Conservation (phyloP, 64 coral and sea anemone species). For the Pachyseris speciosa region DNA sequence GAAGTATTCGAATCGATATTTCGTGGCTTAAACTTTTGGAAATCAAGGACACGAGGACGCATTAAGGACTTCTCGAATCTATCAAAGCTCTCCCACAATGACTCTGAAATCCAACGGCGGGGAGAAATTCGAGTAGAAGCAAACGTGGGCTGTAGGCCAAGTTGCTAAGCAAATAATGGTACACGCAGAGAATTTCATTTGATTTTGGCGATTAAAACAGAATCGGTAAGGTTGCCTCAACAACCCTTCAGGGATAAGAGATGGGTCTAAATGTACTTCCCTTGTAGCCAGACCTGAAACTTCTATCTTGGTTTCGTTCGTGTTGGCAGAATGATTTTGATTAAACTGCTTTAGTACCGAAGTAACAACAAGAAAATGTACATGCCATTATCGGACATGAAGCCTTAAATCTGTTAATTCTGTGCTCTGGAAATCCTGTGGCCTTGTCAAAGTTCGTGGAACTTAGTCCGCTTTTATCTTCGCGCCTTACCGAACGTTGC, state of each 20-base stretch:
- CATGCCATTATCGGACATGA: not conserved
- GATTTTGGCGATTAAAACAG: not conserved
- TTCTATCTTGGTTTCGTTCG: too few relatives aligned
- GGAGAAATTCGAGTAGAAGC: not conserved
- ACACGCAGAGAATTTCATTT: slow-evolving; percentile 5
- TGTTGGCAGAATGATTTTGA: too few relatives aligned
- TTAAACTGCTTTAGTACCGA: not conserved
- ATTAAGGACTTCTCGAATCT: not conserved
- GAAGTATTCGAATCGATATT: not conserved
- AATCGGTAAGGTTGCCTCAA: slow-evolving; percentile 15
- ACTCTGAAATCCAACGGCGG: not conserved
- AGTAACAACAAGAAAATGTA: not conserved
- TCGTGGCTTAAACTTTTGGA: not conserved
- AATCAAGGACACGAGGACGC: not conserved
- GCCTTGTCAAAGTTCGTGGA: not conserved
- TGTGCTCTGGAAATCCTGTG: not conserved
- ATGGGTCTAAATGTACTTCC: too few relatives aligned
- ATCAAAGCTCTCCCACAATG: not conserved
- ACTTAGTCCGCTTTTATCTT: not conserved
- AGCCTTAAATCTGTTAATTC: not conserved
- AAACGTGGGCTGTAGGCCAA: not conserved
- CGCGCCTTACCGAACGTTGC: not conserved
- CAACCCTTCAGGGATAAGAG: not conserved
- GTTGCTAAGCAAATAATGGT: slow-evolving; percentile 27
- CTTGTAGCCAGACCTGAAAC: too few relatives aligned